These are phyloP conservation scores for Bostrychus sinensis DNA, from an alignment of 2,113 vertebrate genomes.

Conservation along the genomic window DNA sequence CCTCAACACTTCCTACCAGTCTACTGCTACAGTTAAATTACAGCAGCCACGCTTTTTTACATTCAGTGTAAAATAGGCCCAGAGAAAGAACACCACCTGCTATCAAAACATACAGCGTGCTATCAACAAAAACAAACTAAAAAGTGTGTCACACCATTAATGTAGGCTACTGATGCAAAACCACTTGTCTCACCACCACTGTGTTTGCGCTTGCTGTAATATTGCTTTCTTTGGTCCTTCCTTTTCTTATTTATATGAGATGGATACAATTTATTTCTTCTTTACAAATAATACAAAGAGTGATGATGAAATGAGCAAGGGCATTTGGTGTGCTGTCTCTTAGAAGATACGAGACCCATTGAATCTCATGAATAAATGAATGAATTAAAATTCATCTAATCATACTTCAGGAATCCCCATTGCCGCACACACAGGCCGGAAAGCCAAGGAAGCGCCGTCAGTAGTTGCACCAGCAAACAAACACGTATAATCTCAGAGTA, in stretches of 20 bases:
- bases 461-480: slow-evolving; percentile 68
- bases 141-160: slow-evolving; percentile 69
- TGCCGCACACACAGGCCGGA: slow-evolving; percentile 22
- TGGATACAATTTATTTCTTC: slow-evolving; percentile 70
- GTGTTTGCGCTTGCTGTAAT: slow-evolving; percentile 60
- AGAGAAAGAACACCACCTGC: slow-evolving; percentile 64
- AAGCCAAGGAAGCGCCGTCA: slow-evolving; percentile 57
- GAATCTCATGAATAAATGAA: slow-evolving; percentile 81
- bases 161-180: slow-evolving; percentile 64
- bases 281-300: slow-evolving; percentile 76
- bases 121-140: slow-evolving; percentile 67
- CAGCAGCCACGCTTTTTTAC: slow-evolving; percentile 31
- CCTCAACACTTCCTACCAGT: slow-evolving; percentile 30
- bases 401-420: slow-evolving; percentile 70
- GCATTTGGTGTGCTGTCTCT: slow-evolving; percentile 68
- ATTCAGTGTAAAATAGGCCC: slow-evolving; percentile 48
- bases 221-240: slow-evolving; percentile 64
- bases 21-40: slow-evolving; percentile 39
- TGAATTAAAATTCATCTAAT: slow-evolving; percentile 80
- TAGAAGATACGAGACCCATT: slow-evolving; percentile 69
- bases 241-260: slow-evolving; percentile 63
- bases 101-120: slow-evolving; percentile 58
- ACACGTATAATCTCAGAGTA: slow-evolving; percentile 64
- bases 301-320: slow-evolving; percentile 73
- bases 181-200: slow-evolving; percentile 56